Conservation (phyloP, 2,888 invertebrate species). For the Ophonus ardosiacus region DNA sequence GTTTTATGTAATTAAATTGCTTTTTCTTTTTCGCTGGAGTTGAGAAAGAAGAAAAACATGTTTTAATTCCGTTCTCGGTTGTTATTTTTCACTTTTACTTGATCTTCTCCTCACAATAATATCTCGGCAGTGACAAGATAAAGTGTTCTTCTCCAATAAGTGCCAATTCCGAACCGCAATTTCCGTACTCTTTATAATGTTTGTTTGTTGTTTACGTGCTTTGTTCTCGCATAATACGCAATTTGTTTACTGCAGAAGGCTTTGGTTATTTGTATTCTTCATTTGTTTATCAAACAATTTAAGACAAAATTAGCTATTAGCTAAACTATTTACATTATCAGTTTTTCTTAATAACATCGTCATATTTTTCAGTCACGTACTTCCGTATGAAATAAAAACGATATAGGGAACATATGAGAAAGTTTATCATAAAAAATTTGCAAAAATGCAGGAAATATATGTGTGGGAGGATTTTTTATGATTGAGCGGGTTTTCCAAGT, state of each 20-base stretch:
- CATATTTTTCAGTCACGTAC: not conserved
- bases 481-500: conserved; percentile 54
- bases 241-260: conserved; percentile 18
- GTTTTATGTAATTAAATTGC: not conserved
- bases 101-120: not conserved
- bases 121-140: not conserved
- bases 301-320: conserved; percentile 38
- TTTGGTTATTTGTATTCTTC: conserved; percentile 15
- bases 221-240: conserved; percentile 17
- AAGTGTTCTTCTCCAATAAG: not conserved
- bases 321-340: conserved; percentile 1
- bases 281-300: conserved; percentile 48
- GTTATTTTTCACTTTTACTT: not conserved
- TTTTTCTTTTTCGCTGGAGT: no score
- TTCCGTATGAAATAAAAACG: not conserved
- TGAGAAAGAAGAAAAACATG: not conserved
- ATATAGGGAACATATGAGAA: not conserved
- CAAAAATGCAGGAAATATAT: conserved; percentile 18
- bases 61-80: not conserved
- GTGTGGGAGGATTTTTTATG: conserved; percentile 49
- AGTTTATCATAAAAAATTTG: conserved; percentile 22
- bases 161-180: conserved; percentile 19
- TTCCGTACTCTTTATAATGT: conserved; percentile 32
- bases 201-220: conserved; percentile 42
- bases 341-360: conserved; percentile 13